Percentiles rank a stretch among this genome's conserved stretches.
Evolutionary conservation across 2,888 invertebrate species (phyloP).

Genomic region (Cephus spinipes): DNA sequence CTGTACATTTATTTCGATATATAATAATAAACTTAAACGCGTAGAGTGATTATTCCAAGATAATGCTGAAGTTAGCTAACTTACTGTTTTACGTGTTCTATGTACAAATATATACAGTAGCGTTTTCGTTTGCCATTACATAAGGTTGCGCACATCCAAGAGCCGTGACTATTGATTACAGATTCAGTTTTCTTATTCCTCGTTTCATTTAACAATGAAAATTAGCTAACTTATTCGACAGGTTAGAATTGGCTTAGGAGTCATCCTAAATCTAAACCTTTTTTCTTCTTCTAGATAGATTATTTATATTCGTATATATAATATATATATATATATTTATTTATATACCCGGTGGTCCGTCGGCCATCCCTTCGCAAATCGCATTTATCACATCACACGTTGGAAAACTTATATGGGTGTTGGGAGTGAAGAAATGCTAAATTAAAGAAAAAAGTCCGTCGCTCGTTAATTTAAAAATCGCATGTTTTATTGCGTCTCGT

Average conservation of each 20-base stretch:
- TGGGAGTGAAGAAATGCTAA: background rate
- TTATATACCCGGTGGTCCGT: slow-evolving; percentile 38
- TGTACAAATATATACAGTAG: slow-evolving; percentile 61
- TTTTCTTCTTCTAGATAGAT: background rate
- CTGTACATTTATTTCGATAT: slow-evolving; percentile 44
- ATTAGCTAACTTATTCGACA: slow-evolving; percentile 50
- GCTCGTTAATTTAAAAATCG: background rate
- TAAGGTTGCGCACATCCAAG: slow-evolving; percentile 48
- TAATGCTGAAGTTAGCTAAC: slow-evolving; percentile 58
- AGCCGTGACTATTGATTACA: slow-evolving; percentile 40
- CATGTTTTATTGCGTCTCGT: background rate
- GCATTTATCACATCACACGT: slow-evolving; percentile 42
- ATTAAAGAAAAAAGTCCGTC: background rate
- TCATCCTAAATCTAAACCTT: slow-evolving; percentile 7
- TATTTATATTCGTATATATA: background rate
- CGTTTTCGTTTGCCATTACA: slow-evolving; percentile 41
- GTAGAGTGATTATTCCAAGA: slow-evolving; percentile 57
- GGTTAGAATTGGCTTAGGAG: slow-evolving; percentile 41
- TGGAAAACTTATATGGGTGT: slow-evolving; percentile 33
- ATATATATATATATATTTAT: slow-evolving; percentile 8
- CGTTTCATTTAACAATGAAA: slow-evolving; percentile 42
- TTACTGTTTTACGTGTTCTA: slow-evolving; percentile 50
- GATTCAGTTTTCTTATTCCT: slow-evolving; percentile 32
- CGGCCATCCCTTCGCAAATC: slow-evolving; percentile 30
- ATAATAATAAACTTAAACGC: slow-evolving; percentile 51